phyloP scores from a whole-genome alignment of 2,888 invertebrate species.

The Amitus sp. region DNA sequence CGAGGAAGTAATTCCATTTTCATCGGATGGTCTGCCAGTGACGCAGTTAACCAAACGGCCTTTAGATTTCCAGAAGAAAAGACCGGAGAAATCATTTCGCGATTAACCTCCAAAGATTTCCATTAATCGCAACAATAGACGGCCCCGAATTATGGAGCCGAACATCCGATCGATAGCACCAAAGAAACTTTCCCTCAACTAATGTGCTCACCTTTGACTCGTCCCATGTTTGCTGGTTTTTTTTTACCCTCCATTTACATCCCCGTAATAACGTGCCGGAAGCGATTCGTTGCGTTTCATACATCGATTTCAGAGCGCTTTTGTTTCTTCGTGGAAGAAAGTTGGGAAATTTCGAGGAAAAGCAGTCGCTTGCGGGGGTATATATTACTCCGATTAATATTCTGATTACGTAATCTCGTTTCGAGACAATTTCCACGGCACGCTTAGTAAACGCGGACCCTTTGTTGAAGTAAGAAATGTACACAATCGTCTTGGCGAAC shows the following conservation, averaged over 20 bases:
- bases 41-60: constrained; percentile 42
- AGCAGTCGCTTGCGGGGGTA: neutral
- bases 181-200: too few species aligned
- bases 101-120: constrained; percentile 34
- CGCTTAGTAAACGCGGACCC: neutral
- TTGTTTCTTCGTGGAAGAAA: neutral
- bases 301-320: neutral
- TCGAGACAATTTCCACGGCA: constrained; percentile 3
- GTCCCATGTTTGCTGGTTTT: too few species aligned
- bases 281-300: neutral
- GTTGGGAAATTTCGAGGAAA: too few species aligned
- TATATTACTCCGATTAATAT: neutral
- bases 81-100: constrained; percentile 37
- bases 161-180: too few species aligned
- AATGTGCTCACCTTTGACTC: too few species aligned
- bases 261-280: neutral
- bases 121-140: constrained; percentile 36
- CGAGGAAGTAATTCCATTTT: constrained; percentile 45
- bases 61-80: constrained; percentile 23
- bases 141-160: too few species aligned
- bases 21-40: constrained; percentile 43
- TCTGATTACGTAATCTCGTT: constrained; percentile 8
- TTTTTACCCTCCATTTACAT: neutral
- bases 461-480: constrained; percentile 1
- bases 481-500: constrained; percentile 1